A percentile compares a stretch with the other conserved stretches of the same genome.
Evolutionary conservation across 2,888 invertebrate genomes (phyloP).

Genomic region (Ceraclea dissimilis): DNA sequence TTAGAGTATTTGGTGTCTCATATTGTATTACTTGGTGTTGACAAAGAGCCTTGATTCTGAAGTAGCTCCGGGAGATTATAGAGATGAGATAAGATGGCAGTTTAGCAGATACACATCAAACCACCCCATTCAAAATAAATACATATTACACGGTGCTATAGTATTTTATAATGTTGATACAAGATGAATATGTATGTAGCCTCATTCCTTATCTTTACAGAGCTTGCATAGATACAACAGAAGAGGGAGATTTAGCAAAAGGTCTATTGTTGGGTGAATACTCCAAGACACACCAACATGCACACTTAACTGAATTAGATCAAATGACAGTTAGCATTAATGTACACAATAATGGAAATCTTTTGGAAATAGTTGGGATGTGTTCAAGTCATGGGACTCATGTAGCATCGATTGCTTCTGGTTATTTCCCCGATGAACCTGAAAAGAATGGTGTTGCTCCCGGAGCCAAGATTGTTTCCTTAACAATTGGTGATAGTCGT

Average conservation of each 20-base stretch:
- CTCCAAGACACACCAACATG: constrained; percentile 68
- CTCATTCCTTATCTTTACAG: too few species aligned
- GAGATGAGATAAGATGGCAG: too few species aligned
- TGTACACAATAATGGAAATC: constrained; percentile 83
- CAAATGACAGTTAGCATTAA: constrained; percentile 85
- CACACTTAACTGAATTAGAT: constrained; percentile 67
- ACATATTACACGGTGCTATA: too few species aligned
- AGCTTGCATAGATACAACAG: constrained; percentile 78
- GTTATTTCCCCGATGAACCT: constrained; percentile 76
- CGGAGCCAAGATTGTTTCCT: constrained; percentile 87
- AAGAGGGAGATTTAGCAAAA: constrained; percentile 69
- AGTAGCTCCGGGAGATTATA: too few species aligned
- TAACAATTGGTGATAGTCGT: constrained; percentile 90
- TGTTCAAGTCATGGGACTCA: constrained; percentile 96
- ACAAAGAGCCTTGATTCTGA: too few species aligned
- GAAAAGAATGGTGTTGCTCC: constrained; percentile 93
- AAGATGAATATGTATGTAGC: too few species aligned
- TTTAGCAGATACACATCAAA: too few species aligned
- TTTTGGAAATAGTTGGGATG: constrained; percentile 88
- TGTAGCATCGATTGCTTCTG: constrained; percentile 93
- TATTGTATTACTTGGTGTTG: too few species aligned
- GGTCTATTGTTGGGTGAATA: constrained; percentile 78
- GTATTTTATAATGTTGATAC: too few species aligned
- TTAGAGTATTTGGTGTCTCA: too few species aligned
- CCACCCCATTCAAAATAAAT: too few species aligned